Conservation (phyloP, 2,888 invertebrate genomes). For the Ellobium chinense region DNA sequence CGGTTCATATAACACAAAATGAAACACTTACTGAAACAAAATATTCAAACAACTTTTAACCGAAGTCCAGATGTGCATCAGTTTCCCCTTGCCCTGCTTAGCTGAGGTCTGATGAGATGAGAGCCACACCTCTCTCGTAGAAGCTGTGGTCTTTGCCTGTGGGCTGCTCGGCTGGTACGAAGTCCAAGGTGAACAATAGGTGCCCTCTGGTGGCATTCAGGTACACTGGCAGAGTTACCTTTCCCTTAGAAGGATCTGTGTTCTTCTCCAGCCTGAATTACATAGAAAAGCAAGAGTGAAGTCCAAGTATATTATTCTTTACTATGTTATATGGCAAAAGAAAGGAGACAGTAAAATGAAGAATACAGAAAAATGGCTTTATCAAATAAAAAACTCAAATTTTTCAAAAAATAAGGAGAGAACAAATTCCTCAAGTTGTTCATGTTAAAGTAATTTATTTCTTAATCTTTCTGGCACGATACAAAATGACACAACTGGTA, state of each 20-base stretch:
- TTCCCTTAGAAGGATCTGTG: slow-evolving; percentile 54
- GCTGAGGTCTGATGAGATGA: slow-evolving; percentile 89
- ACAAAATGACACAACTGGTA: no score
- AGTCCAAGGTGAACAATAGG: slow-evolving; percentile 95
- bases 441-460: no score
- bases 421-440: no score
- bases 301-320: no score
- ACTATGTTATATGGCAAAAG: no score
- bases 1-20: background rate
- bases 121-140: slow-evolving; percentile 98
- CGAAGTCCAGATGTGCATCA: no score
- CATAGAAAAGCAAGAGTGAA: no score
- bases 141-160: slow-evolving; percentile 94
- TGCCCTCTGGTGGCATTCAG: slow-evolving; percentile 97
- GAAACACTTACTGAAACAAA: background rate
- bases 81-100: slow-evolving; percentile 49
- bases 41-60: background rate
- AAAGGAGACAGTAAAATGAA: no score
- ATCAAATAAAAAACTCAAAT: no score
- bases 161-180: slow-evolving; percentile 91
- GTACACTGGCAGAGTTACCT: slow-evolving; percentile 96
- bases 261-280: slow-evolving; percentile 64
- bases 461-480: no score
- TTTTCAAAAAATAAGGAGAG: no score
- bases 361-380: background rate